Evolutionary conservation across 1,140 invertebrate species (phyloP).

Genomic region (Neodiprion fabricii): DNA sequence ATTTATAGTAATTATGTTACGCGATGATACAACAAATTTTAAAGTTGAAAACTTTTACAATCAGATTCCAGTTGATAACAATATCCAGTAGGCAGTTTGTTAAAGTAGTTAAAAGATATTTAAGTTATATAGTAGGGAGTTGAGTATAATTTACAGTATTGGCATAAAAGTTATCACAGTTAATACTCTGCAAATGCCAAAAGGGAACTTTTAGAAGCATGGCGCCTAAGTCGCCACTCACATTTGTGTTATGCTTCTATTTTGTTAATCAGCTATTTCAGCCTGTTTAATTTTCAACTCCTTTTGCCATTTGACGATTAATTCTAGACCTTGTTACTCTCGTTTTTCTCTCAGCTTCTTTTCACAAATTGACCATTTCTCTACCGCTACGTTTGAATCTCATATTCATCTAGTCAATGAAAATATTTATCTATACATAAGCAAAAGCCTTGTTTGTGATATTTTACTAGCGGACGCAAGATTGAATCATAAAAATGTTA

Average conservation of each 20-base stretch:
- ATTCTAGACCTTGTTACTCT: neutral
- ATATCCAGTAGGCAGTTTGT: neutral
- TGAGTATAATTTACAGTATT: constrained; percentile 21
- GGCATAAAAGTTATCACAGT: constrained; percentile 49
- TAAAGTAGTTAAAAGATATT: neutral
- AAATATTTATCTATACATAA: neutral
- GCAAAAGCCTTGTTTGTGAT: neutral
- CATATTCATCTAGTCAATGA: neutral
- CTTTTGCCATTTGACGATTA: constrained; percentile 13
- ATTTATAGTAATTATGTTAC: neutral
- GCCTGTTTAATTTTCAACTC: neutral
- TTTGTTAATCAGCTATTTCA: neutral
- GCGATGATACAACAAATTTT: neutral
- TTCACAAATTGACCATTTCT: constrained; percentile 22
- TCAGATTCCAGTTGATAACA: neutral
- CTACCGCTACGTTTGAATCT: constrained; percentile 34
- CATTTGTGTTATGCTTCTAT: neutral
- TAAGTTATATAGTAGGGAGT: neutral
- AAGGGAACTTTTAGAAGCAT: constrained; percentile 33
- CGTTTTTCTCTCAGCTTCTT: constrained; percentile 14
- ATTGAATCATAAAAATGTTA: neutral
- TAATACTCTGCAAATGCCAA: constrained; percentile 38
- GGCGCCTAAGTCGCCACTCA: neutral
- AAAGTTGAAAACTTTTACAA: neutral
- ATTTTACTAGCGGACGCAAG: neutral